These are phyloP conservation scores for Kryptopterus vitreolus DNA, from an alignment of 2,797 vertebrate genomes.

Conservation along the genomic window DNA sequence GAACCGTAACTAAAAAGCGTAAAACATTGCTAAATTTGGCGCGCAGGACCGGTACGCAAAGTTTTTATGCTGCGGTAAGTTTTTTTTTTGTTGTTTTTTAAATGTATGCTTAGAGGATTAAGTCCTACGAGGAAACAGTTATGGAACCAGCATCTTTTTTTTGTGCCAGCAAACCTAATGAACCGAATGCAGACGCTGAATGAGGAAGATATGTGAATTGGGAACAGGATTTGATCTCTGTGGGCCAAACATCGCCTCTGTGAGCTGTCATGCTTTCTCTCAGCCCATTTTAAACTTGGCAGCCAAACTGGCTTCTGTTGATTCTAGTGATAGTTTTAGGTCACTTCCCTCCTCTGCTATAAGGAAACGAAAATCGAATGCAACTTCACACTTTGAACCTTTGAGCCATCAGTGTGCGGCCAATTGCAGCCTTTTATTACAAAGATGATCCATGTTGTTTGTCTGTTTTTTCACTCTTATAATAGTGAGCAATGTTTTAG, in stretches of 20 bases:
- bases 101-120: constrained; percentile 13
- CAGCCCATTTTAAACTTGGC: constrained; percentile 39
- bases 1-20: constrained; percentile 14
- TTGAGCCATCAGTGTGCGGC: not conserved
- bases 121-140: not conserved
- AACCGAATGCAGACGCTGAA: constrained; percentile 28
- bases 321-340: constrained; percentile 39
- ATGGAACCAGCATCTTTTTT: constrained; percentile 8
- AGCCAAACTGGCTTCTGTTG: constrained; percentile 20
- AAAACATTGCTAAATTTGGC: constrained; percentile 38
- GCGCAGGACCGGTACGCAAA: not conserved
- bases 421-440: not conserved
- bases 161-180: constrained; percentile 24
- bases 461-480: not conserved
- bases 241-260: constrained; percentile 21
- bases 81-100: no score
- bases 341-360: constrained; percentile 21
- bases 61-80: constrained; percentile 28
- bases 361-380: not conserved
- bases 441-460: constrained; percentile 16
- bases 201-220: constrained; percentile 30
- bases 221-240: constrained; percentile 36
- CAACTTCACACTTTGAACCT: not conserved
- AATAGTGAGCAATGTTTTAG: not conserved
- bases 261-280: constrained; percentile 24